These are phyloP conservation scores for Mesoclemmys tuberculata DNA, from an alignment of 2,113 vertebrate genomes.

Conservation along the genomic window DNA sequence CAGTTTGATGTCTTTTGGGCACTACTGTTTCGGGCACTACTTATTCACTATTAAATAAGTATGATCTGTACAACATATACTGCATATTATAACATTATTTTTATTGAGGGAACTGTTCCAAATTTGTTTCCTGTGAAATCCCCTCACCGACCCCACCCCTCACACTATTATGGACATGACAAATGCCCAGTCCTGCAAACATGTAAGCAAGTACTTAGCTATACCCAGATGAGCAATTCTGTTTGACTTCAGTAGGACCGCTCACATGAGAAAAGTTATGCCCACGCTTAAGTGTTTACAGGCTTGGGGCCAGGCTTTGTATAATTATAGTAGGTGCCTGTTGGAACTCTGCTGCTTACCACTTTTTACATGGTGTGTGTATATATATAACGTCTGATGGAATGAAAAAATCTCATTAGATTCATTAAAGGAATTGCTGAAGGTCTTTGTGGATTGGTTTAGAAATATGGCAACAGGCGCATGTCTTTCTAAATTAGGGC, in stretches of 20 bases:
- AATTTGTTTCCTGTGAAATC: background rate
- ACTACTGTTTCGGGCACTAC: background rate
- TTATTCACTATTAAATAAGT: background rate
- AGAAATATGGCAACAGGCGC: background rate
- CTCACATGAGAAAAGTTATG: background rate
- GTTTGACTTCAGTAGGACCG: background rate
- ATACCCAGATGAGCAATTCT: background rate
- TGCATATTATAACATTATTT: background rate
- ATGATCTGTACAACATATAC: background rate
- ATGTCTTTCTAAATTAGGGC: background rate
- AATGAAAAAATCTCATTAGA: background rate
- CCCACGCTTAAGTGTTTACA: background rate
- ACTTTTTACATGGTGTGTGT: background rate
- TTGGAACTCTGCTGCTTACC: background rate
- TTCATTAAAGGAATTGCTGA: background rate
- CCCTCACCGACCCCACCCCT: background rate
- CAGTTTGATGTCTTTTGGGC: background rate
- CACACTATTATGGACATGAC: background rate
- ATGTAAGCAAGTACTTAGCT: background rate
- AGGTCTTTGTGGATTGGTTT: background rate
- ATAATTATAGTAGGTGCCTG: background rate
- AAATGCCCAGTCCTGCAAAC: background rate
- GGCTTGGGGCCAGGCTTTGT: background rate
- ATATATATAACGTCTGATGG: background rate
- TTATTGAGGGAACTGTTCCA: background rate